These are phyloP conservation scores for Morone saxatilis DNA, from an alignment of 2,113 vertebrate species.

Conservation along the genomic window DNA sequence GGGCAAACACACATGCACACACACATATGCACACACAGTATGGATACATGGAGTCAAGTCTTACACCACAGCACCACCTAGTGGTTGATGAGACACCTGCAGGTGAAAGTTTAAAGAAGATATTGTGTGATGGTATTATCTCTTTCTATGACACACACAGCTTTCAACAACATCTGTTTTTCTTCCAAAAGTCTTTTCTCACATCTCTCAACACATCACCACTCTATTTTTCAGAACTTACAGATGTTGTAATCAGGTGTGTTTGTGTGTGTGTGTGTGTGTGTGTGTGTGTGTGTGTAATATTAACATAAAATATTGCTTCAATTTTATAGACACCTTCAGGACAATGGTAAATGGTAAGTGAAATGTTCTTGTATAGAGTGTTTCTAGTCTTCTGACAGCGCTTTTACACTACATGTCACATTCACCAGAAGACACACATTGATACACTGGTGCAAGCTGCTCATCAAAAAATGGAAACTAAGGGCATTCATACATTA, in stretches of 20 bases:
- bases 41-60: constrained; percentile 16
- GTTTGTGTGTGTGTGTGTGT: too few species aligned
- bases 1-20: constrained; percentile 6
- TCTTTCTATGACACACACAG: background rate
- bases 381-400: too few species aligned
- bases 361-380: too few species aligned
- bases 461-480: too few species aligned
- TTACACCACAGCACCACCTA: constrained; percentile 74
- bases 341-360: too few species aligned
- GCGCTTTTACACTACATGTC: too few species aligned
- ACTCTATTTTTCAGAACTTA: background rate
- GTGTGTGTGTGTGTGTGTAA: too few species aligned
- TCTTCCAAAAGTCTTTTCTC: background rate
- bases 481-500: too few species aligned
- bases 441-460: background rate
- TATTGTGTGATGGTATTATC: background rate
- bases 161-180: background rate
- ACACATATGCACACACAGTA: background rate
- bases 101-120: background rate
- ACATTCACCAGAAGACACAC: too few species aligned
- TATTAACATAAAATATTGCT: background rate
- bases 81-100: constrained; percentile 34
- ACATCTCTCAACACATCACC: background rate
- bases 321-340: background rate
- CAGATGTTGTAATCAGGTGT: background rate